phyloP scores from a whole-genome alignment of 2,888 invertebrate species.

The Nasonovia ribisnigri region DNA sequence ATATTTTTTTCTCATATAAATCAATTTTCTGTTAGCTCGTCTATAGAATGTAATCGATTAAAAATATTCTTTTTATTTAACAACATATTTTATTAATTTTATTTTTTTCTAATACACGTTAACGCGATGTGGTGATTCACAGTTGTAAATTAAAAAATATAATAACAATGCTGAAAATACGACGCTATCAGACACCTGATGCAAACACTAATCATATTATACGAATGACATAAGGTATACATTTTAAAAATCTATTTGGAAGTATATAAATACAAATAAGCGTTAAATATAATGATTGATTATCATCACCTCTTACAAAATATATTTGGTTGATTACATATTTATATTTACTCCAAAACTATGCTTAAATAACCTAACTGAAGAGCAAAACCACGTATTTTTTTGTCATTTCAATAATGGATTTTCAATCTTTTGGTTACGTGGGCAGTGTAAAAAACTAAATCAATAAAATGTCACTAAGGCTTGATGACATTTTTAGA shows the following conservation, averaged over 20 bases:
- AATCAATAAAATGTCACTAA: conserved; percentile 6
- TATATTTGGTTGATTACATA: background rate
- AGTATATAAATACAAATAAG: background rate
- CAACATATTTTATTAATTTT: background rate
- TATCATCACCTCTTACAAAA: background rate
- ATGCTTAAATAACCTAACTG: background rate
- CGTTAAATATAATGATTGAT: background rate
- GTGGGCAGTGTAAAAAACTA: background rate
- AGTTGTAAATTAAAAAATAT: background rate
- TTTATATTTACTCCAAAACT: background rate
- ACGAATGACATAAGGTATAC: background rate
- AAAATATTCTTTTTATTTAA: background rate
- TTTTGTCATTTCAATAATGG: conserved; percentile 47
- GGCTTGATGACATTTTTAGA: conserved; percentile 15
- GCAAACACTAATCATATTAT: background rate
- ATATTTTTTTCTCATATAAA: conserved; percentile 33
- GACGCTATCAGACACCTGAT: background rate
- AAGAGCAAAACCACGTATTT: background rate
- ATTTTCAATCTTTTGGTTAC: conserved; percentile 41
- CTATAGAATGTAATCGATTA: background rate
- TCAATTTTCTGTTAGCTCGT: background rate
- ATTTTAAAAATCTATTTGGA: background rate
- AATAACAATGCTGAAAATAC: background rate
- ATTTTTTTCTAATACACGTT: background rate
- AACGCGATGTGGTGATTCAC: background rate